Evolutionary conservation across 2,797 vertebrate species (phyloP).

Genomic region (Knipowitschia caucasica): DNA sequence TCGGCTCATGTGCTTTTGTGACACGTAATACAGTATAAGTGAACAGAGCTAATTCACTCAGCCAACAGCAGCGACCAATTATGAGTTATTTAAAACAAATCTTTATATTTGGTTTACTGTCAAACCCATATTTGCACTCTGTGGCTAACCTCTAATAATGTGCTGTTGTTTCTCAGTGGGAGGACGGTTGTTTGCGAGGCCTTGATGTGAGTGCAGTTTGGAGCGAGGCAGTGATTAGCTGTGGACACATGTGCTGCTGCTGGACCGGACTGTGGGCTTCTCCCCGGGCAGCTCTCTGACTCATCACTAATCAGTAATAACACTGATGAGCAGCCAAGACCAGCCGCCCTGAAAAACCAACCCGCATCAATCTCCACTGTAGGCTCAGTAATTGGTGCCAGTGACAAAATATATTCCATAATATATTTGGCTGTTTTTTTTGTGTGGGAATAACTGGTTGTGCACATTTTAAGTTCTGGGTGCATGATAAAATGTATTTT

Average conservation of each 20-base stretch:
- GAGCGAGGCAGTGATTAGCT: conserved; percentile 51
- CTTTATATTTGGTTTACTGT: neutral
- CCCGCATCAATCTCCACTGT: conserved; percentile 25
- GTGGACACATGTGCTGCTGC: conserved; percentile 36
- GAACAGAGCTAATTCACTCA: too few species aligned
- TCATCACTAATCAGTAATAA: conserved; percentile 52
- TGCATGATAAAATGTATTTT: neutral
- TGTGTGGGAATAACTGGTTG: too few species aligned
- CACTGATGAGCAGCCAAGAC: conserved; percentile 45
- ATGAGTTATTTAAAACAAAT: neutral
- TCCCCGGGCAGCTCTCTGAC: conserved; percentile 50
- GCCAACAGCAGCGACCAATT: too few species aligned
- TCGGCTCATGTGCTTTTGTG: too few species aligned
- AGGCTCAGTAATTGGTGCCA: conserved; percentile 29
- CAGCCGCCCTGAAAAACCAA: conserved; percentile 27
- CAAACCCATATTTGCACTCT: conserved; percentile 7
- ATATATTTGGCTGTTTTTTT: conserved; percentile 17
- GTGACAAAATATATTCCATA: conserved; percentile 25
- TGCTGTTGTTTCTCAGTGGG: conserved; percentile 19
- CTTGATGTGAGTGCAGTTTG: conserved; percentile 32
- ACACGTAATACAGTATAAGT: too few species aligned
- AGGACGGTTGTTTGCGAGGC: conserved; percentile 31
- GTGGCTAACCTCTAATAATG: conserved; percentile 26
- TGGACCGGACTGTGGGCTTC: conserved; percentile 38
- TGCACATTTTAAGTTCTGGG: neutral